Conservation (phyloP, 2,797 vertebrate genomes). For the Myotis planiceps region DNA sequence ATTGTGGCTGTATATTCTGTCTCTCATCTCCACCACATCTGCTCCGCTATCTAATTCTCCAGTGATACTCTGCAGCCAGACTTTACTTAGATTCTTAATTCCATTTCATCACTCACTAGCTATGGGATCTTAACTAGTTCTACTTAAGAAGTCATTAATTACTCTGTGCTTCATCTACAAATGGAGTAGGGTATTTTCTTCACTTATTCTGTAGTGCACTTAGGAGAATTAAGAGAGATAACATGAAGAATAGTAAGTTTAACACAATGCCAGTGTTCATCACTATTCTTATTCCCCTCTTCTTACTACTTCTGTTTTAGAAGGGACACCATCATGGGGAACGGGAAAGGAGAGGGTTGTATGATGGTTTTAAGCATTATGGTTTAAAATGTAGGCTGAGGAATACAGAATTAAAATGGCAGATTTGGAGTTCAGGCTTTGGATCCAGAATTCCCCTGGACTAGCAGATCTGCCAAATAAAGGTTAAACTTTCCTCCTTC, state of each 20-base stretch:
- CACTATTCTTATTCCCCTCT: neutral
- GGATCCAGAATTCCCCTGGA: no score
- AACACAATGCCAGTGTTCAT: neutral
- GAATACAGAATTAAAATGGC: neutral
- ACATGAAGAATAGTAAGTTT: neutral
- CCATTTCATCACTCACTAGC: neutral
- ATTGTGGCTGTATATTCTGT: neutral
- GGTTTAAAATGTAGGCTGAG: neutral
- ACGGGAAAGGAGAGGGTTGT: neutral
- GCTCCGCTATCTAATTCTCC: neutral
- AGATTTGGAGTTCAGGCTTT: neutral
- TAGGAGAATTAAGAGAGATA: neutral
- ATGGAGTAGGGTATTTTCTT: neutral
- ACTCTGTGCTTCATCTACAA: neutral
- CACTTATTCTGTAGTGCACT: neutral
- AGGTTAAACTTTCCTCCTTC: no score
- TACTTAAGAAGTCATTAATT: neutral
- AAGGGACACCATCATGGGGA: neutral
- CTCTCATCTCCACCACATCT: neutral
- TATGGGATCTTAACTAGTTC: neutral
- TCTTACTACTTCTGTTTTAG: neutral
- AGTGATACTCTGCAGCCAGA: neutral
- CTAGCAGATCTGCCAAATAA: no score
- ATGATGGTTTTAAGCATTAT: neutral
- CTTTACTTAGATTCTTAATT: neutral